phyloP scores from a whole-genome alignment of 2,888 invertebrate genomes.

The Nasonovia ribisnigri region DNA sequence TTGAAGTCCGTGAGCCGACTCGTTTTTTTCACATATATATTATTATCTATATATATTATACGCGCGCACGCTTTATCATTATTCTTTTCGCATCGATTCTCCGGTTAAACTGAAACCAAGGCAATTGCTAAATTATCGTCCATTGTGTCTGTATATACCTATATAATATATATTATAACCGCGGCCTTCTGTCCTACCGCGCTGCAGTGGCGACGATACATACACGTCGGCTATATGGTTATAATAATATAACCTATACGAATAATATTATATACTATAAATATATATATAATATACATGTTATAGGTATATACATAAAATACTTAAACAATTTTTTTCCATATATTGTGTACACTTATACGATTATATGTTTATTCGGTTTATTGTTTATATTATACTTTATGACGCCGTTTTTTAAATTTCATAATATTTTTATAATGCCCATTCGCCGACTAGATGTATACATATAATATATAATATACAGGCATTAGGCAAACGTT shows the following conservation, averaged over 20 bases:
- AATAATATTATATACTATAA: neutral
- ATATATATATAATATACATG: neutral
- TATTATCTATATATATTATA: neutral
- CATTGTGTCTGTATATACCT: conserved; percentile 52
- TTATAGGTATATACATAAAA: neutral
- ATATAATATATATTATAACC: conserved; percentile 3
- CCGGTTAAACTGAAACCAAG: conserved; percentile 41
- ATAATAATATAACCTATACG: neutral
- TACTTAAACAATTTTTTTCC: too few relatives aligned
- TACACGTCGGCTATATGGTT: neutral
- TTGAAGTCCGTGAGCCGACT: conserved; percentile 64
- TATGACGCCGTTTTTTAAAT: conserved; percentile 11
- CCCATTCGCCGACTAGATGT: neutral
- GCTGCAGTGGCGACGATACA: neutral
- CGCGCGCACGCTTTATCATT: conserved; percentile 4
- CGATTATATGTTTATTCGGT: neutral
- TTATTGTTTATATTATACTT: neutral
- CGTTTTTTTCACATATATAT: conserved; percentile 30
- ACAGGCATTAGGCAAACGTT: neutral
- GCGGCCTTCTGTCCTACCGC: conserved; percentile 44
- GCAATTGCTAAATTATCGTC: conserved; percentile 64
- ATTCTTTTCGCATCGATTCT: conserved; percentile 59
- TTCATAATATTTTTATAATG: conserved; percentile 14
- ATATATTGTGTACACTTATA: neutral
- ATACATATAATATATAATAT: too few relatives aligned